Percentiles rank a stretch among this genome's conserved stretches.
Conservation (phyloP, 23 tunicate species). For the Trididemnum clinides region DNA sequence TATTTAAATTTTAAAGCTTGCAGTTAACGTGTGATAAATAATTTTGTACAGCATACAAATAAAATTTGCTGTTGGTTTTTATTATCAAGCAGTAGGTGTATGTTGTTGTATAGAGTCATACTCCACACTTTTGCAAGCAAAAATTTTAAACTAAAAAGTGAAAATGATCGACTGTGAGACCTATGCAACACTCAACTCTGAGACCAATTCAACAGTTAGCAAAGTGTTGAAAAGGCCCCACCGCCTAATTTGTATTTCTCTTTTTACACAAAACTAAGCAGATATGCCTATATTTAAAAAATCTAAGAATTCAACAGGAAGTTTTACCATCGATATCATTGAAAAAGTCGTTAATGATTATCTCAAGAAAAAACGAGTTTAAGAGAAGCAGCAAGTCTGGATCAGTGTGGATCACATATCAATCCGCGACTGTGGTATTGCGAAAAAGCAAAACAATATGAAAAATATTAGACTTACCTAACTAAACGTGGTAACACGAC, state of each 20-base stretch:
- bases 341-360: background rate
- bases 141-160: background rate
- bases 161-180: background rate
- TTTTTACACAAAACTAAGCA: background rate
- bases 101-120: background rate
- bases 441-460: background rate
- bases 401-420: background rate
- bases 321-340: background rate
- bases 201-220: background rate
- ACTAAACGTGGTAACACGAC: slow-evolving; percentile 12
- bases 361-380: background rate
- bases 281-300: slow-evolving; percentile 22
- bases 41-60: too few species aligned
- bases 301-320: background rate
- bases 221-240: background rate
- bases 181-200: background rate
- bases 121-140: background rate
- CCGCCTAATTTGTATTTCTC: background rate
- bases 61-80: background rate
- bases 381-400: background rate
- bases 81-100: background rate
- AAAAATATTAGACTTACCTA: background rate
- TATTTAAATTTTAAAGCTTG: too few species aligned
- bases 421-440: background rate
- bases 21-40: too few species aligned